These are phyloP conservation scores for Eleutherodactylus coqui DNA, from an alignment of 2,797 vertebrate genomes.

Conservation along the genomic window DNA sequence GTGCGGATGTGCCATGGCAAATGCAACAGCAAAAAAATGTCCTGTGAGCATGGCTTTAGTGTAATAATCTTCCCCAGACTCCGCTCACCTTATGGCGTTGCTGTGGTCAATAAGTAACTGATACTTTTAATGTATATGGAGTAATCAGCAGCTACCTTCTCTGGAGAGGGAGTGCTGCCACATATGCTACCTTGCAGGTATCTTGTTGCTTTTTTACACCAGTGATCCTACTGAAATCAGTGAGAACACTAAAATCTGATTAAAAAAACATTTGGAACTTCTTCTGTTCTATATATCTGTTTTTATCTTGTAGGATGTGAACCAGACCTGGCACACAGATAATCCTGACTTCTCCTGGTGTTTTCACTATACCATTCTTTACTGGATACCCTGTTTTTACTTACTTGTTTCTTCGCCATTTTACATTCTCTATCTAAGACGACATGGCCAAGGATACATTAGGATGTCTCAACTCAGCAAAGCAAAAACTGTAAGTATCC, in stretches of 20 bases:
- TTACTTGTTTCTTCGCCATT: slow-evolving; percentile 78
- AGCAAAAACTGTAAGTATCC: slow-evolving; percentile 81
- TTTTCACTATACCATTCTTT: slow-evolving; percentile 81
- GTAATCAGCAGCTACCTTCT: neutral
- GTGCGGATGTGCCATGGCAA: too few relatives aligned
- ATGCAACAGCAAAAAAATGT: neutral
- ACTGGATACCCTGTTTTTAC: slow-evolving; percentile 81
- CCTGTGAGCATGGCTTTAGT: neutral
- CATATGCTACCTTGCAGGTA: neutral
- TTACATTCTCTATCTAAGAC: slow-evolving; percentile 78
- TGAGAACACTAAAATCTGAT: too few relatives aligned
- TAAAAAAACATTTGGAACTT: neutral
- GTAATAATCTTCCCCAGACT: neutral
- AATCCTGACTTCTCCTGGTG: slow-evolving; percentile 81
- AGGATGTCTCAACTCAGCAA: slow-evolving; percentile 81
- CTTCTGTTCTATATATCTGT: neutral
- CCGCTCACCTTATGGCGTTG: neutral
- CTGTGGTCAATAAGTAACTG: slow-evolving; percentile 1
- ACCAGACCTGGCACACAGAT: slow-evolving; percentile 77
- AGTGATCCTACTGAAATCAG: neutral
- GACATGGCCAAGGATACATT: slow-evolving; percentile 77
- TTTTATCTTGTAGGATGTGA: slow-evolving; percentile 75
- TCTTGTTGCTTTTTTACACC: neutral
- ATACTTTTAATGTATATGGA: neutral
- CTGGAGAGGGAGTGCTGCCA: neutral